phyloP scores from a whole-genome alignment of 2,113 vertebrate genomes.

The Antechinus stuartii region DNA sequence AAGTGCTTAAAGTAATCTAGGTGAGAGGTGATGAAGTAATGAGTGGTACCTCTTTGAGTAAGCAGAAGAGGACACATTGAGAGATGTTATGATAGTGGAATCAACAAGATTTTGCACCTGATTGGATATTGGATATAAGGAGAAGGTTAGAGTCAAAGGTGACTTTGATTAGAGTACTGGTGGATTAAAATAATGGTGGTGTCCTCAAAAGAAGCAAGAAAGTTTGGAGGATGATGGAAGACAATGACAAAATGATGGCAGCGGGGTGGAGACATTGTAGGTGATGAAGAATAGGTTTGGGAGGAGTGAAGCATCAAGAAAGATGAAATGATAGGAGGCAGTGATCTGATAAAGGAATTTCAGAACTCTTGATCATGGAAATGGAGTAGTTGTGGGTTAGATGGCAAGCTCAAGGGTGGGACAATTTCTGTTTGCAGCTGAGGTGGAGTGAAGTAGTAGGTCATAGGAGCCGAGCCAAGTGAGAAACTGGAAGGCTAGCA shows the following conservation, averaged over 20 bases:
- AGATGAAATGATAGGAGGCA: not conserved
- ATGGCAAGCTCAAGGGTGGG: not conserved
- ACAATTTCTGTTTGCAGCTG: not conserved
- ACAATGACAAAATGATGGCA: not conserved
- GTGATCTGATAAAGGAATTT: not conserved
- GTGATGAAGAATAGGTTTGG: not conserved
- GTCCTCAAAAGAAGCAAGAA: not conserved
- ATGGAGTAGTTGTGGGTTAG: not conserved
- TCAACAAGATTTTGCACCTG: not conserved
- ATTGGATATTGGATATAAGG: not conserved
- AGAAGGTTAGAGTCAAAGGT: not conserved
- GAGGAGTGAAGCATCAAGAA: not conserved
- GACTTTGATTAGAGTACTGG: not conserved
- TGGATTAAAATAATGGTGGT: not conserved
- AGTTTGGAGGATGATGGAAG: not conserved
- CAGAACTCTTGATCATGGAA: not conserved
- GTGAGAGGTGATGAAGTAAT: not conserved
- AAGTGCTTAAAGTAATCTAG: not conserved
- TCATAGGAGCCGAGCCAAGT: not conserved
- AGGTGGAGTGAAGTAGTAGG: not conserved
- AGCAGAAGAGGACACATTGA: not conserved
- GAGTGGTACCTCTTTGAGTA: not conserved
- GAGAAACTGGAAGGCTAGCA: not conserved
- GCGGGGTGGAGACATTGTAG: not conserved
- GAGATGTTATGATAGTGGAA: not conserved